Evolutionary conservation across 2,888 invertebrate species (phyloP), one percentile per base, ranked within the genome.

Genomic region (Lycia hirtaria): DNA sequence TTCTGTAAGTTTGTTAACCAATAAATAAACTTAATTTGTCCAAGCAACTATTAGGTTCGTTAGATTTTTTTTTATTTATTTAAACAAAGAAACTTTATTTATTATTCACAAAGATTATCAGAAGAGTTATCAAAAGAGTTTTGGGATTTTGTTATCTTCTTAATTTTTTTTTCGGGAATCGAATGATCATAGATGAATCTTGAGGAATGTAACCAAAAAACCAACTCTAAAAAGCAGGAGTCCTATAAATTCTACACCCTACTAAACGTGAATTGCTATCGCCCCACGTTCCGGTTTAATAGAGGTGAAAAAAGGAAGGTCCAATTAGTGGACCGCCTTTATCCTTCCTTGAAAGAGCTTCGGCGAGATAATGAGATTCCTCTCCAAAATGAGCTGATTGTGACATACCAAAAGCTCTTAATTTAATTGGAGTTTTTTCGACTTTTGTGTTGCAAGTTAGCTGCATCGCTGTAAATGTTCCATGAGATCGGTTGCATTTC

Each of bases 361-460:
- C 12, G 61, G 28, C 56, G 26, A 40, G 49, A 50, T 65, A 60
- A 59, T 60, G 60, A 62, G 60, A 60, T 62, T 65, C 51, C 60
- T 35, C 35, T 35, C 33, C 35, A 40, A 57, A 51, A 52, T 52
- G 51, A 56, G 62, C 53, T 55, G 57, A 60, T 51, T 60, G 50
- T 57, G 57, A 52, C 40, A 57, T 62, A 54, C 60, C 60, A 54
- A 40, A 58, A 54, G 59, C 52, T 49, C 50, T 62, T 60, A 32
- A 52, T 50, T 60, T 60, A 58, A 60, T 62, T 51, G 45, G 40
- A 44, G 28, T n/a, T 24, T 24, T 44, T 52, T 32, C 6, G 33
- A 14, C 0, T 38, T 22, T 7, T 22, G 10, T 38, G 9, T 43
- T 52, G 38, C 30, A 41, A 20, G 14, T 28, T 28, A n/a, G 28